These are phyloP conservation scores for Eupelmus urozonus DNA, from an alignment of 2,888 invertebrate species.

Conservation along the genomic window DNA sequence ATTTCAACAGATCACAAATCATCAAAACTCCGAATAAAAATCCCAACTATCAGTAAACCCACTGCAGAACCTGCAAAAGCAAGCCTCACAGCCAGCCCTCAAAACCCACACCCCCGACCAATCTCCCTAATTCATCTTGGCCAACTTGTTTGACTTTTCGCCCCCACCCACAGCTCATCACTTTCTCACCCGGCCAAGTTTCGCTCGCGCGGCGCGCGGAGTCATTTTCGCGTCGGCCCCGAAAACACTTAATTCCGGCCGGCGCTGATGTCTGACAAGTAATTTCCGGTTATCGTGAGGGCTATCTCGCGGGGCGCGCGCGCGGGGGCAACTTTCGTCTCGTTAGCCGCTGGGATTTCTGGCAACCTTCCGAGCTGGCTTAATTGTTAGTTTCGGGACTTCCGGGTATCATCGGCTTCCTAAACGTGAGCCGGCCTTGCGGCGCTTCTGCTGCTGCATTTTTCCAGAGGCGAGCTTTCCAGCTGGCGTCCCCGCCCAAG, in stretches of 20 bases:
- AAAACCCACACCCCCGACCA: too few species aligned
- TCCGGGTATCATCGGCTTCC: conserved; percentile 51
- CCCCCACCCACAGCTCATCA: too few species aligned
- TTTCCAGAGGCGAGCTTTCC: too few species aligned
- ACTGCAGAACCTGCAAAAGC: too few species aligned
- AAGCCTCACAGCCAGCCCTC: too few species aligned
- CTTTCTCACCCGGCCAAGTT: too few species aligned
- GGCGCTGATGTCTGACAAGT: conserved; percentile 67
- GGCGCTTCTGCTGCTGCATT: not conserved
- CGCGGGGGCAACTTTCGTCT: conserved; percentile 64
- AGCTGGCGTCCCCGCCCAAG: too few species aligned
- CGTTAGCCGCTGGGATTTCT: conserved; percentile 61
- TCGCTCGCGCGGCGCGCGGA: not conserved
- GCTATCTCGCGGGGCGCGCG: conserved; percentile 45
- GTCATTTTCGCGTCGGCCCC: conserved; percentile 66
- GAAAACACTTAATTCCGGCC: conserved; percentile 71
- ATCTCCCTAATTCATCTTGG: conserved; percentile 30
- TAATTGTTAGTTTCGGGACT: conserved; percentile 58
- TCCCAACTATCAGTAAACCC: too few species aligned
- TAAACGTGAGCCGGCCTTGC: conserved; percentile 23
- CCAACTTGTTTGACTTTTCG: conserved; percentile 40
- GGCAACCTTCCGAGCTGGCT: conserved; percentile 51
- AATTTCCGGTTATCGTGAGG: conserved; percentile 72
- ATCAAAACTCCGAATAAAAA: too few species aligned
- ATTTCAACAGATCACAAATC: too few species aligned